A percentile compares a stretch with the other conserved stretches of the same genome.
These are phyloP conservation scores for Drosophila lacteicornis DNA, from an alignment of 1,140 invertebrate species.

Conservation along the genomic window DNA sequence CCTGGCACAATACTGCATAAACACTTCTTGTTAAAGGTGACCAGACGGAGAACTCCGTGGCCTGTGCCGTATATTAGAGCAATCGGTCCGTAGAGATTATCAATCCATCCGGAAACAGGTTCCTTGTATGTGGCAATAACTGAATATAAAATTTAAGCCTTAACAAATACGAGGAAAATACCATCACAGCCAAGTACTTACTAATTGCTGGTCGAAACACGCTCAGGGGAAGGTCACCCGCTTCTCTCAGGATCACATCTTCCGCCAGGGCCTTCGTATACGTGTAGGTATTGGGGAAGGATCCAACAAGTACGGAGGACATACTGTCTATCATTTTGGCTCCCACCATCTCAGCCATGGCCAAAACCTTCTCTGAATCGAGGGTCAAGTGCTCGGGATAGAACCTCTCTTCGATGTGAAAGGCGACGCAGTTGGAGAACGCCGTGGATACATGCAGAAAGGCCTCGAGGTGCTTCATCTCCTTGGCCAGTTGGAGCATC, in stretches of 20 bases:
- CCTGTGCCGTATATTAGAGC: constrained; percentile 89
- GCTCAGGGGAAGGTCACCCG: constrained; percentile 89
- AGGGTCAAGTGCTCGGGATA: constrained; percentile 88
- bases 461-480: constrained; percentile 89
- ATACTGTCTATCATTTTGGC: constrained; percentile 88
- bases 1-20: constrained; percentile 89
- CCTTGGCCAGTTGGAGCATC: constrained; percentile 86
- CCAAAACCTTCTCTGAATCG: constrained; percentile 88
- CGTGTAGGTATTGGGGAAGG: constrained; percentile 93
- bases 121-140: constrained; percentile 93
- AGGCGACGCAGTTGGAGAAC: constrained; percentile 88
- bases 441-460: constrained; percentile 91
- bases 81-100: constrained; percentile 96
- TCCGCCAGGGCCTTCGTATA: constrained; percentile 95
- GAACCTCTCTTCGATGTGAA: constrained; percentile 88
- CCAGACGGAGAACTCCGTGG: constrained; percentile 90
- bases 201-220: constrained; percentile 90
- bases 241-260: constrained; percentile 88
- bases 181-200: constrained; percentile 75
- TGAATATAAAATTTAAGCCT: constrained; percentile 86
- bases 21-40: constrained; percentile 86
- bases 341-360: constrained; percentile 85
- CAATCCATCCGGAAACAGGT: constrained; percentile 91
- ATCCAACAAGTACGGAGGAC: constrained; percentile 88
- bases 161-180: too few species aligned